Evolutionary conservation across 2,888 invertebrate species (phyloP).

Genomic region (Anagyrus pseudococci): DNA sequence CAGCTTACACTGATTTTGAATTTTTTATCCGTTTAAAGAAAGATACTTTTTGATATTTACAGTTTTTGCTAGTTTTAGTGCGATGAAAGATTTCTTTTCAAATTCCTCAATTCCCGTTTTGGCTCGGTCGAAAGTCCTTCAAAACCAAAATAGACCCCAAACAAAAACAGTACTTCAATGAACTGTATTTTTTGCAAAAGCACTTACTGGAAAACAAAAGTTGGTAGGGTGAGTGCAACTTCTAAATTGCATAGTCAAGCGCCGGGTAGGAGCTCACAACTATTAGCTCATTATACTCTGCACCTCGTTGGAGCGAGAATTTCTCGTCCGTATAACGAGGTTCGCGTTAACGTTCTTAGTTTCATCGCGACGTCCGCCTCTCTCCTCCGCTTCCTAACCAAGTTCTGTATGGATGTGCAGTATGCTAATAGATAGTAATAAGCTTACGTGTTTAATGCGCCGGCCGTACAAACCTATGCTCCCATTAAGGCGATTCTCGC

Average conservation of each 20-base stretch:
- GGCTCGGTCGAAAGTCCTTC: too few species aligned
- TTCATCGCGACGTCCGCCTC: conserved; percentile 29
- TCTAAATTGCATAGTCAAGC: conserved; percentile 16
- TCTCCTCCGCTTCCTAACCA: conserved; percentile 31
- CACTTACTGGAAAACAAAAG: too few species aligned
- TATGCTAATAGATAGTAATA: conserved; percentile 37
- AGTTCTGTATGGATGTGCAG: conserved; percentile 34
- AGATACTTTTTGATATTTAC: not conserved
- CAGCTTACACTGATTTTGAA: too few species aligned
- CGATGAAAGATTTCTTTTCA: too few species aligned
- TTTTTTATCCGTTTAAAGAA: not conserved
- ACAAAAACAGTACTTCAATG: too few species aligned
- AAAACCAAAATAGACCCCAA: too few species aligned
- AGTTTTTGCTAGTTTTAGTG: too few species aligned
- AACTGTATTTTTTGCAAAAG: too few species aligned
- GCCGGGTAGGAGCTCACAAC: conserved; percentile 27
- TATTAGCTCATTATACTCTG: conserved; percentile 30
- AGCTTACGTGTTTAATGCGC: conserved; percentile 34
- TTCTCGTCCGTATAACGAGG: conserved; percentile 29
- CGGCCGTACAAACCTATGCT: conserved; percentile 22
- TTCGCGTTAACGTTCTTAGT: conserved; percentile 36
- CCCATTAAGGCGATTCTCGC: conserved; percentile 18
- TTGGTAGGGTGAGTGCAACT: conserved; percentile 9
- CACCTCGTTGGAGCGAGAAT: conserved; percentile 19
- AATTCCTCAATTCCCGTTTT: too few species aligned